Conservation (phyloP, 2,888 invertebrate genomes). For the Piscicola geometra region DNA sequence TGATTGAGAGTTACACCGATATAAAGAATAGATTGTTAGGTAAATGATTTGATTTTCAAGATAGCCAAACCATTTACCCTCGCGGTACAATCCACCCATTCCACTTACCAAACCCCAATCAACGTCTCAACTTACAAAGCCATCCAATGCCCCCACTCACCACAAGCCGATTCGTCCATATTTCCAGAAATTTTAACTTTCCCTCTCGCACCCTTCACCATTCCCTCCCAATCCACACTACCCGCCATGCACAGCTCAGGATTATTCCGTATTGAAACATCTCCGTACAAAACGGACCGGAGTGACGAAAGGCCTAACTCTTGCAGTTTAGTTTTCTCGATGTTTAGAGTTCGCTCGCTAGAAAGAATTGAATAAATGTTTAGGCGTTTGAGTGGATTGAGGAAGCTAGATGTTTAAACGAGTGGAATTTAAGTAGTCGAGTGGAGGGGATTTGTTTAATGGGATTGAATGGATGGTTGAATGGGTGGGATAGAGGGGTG, state of each 20-base stretch:
- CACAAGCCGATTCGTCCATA: not conserved
- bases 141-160: constrained; percentile 56
- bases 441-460: too few relatives aligned
- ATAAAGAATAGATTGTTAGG: too few relatives aligned
- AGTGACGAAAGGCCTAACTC: not conserved
- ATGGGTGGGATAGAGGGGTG: too few relatives aligned
- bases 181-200: not conserved
- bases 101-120: not conserved
- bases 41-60: too few relatives aligned
- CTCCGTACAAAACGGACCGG: constrained; percentile 46
- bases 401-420: not conserved
- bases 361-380: not conserved
- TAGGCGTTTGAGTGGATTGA: not conserved
- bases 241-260: constrained; percentile 79
- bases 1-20: too few relatives aligned
- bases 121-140: too few relatives aligned
- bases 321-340: not conserved
- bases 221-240: constrained; percentile 43
- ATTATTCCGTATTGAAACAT: constrained; percentile 81
- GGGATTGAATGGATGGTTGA: too few relatives aligned
- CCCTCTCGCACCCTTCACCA: constrained; percentile 36
- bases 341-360: not conserved
- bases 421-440: not conserved
- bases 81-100: too few relatives aligned
- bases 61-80: too few relatives aligned